phyloP scores from a whole-genome alignment of 2,113 vertebrate species.

The Puma concolor region DNA sequence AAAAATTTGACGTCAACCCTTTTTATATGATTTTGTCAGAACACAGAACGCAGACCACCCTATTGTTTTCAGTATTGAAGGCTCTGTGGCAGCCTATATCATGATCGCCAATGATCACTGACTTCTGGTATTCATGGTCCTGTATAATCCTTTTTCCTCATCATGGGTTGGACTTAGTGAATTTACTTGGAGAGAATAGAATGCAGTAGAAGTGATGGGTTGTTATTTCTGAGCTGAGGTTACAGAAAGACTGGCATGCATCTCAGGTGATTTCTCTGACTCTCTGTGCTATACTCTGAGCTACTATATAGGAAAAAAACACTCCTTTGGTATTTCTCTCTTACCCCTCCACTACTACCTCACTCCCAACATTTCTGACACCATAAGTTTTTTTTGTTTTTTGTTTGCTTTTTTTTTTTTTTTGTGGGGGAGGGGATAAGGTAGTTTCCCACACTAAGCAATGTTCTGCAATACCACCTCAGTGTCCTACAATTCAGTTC shows the following conservation, averaged over 20 bases:
- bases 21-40: not conserved
- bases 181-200: not conserved
- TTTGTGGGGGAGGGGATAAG: not conserved
- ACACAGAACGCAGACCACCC: not conserved
- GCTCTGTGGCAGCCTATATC: not conserved
- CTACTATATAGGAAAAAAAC: not conserved
- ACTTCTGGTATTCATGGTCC: not conserved
- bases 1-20: not conserved
- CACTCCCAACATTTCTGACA: not conserved
- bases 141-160: not conserved
- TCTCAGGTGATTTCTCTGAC: not conserved
- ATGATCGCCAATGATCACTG: rapidly evolving
- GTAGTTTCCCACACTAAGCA: not conserved
- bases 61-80: not conserved
- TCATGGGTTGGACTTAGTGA: not conserved
- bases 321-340: not conserved
- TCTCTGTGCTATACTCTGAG: not conserved
- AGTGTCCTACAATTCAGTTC: not conserved
- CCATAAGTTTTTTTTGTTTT: no score
- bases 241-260: not conserved
- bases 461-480: not conserved
- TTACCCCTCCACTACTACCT: not conserved
- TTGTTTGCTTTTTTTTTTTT: no score
- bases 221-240: not conserved
- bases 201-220: not conserved